Conservation (phyloP, 1,140 invertebrate species). For the Metopolophium dirhodum region DNA sequence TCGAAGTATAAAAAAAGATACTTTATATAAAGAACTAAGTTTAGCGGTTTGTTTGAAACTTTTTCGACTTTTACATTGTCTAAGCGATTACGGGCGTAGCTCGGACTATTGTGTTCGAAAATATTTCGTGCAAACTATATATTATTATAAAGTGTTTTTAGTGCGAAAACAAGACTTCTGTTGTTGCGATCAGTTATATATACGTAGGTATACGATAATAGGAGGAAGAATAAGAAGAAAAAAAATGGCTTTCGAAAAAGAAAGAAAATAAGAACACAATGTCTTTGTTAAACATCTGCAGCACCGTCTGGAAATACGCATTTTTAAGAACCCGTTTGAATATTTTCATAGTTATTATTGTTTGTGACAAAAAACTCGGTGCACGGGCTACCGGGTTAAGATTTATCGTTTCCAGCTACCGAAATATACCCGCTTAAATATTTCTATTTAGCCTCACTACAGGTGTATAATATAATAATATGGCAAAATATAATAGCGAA, state of each 20-base stretch:
- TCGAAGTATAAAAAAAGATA: neutral
- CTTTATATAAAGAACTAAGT: neutral
- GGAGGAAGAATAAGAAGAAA: neutral
- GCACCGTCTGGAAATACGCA: neutral
- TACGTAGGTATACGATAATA: too few relatives aligned
- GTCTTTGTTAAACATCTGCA: slow-evolving; percentile 43
- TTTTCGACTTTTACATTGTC: neutral
- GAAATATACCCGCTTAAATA: slow-evolving; percentile 31
- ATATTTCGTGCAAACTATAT: slow-evolving; percentile 11
- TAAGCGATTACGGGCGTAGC: neutral
- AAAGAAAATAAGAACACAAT: slow-evolving; percentile 20
- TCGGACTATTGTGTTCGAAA: slow-evolving; percentile 8
- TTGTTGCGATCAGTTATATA: neutral
- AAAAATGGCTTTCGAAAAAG: slow-evolving; percentile 5
- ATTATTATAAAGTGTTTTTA: slow-evolving; percentile 2
- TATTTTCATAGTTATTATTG: slow-evolving; percentile 38
- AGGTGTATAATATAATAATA: slow-evolving; percentile 24
- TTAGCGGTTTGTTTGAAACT: neutral
- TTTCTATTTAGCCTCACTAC: slow-evolving; percentile 26
- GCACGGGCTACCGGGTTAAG: slow-evolving; percentile 27
- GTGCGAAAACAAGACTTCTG: slow-evolving; percentile 21
- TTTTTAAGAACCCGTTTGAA: slow-evolving; percentile 41
- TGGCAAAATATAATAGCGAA: neutral
- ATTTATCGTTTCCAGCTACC: slow-evolving; percentile 54
- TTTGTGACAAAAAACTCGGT: slow-evolving; percentile 25